Percentiles rank a stretch among this genome's conserved stretches.
These are phyloP conservation scores for Athetis lepigone DNA, from an alignment of 2,888 invertebrate genomes.

Conservation along the genomic window DNA sequence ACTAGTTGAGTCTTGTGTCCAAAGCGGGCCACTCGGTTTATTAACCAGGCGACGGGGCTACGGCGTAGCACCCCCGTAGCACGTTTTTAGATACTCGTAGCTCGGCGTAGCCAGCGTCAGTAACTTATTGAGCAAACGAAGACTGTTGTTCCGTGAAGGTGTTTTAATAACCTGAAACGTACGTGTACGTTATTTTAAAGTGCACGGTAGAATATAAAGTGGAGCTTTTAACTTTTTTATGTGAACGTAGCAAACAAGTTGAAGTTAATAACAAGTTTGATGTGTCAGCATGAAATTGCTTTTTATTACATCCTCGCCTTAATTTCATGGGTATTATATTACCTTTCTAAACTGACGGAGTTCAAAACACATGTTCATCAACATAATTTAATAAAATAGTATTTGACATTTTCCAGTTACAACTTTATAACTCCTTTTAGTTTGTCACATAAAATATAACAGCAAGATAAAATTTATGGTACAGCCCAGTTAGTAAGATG, in stretches of 20 bases:
- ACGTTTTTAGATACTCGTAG: slow-evolving; percentile 24
- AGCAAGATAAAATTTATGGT: slow-evolving; percentile 24
- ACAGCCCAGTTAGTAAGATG: slow-evolving; percentile 31
- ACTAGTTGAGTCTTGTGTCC: slow-evolving; percentile 55
- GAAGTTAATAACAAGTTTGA: no score
- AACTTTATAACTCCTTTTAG: neutral
- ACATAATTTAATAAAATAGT: no score
- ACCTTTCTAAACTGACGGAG: no score
- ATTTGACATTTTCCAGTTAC: no score
- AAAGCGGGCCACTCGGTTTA: slow-evolving; percentile 49
- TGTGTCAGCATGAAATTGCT: slow-evolving; percentile 13
- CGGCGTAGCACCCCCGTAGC: slow-evolving; percentile 61
- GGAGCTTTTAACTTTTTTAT: slow-evolving; percentile 25
- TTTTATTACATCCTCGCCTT: slow-evolving; percentile 13
- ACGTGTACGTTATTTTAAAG: slow-evolving; percentile 35
- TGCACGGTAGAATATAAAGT: slow-evolving; percentile 19
- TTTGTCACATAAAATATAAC: neutral
- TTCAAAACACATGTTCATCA: no score
- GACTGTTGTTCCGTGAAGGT: slow-evolving; percentile 29
- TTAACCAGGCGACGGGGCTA: slow-evolving; percentile 52
- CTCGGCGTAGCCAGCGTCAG: slow-evolving; percentile 18
- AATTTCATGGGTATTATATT: neutral
- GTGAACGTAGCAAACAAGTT: slow-evolving; percentile 25
- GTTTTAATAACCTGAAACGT: slow-evolving; percentile 37
- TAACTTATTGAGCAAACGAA: slow-evolving; percentile 21